A percentile compares a stretch with the other conserved stretches of the same genome.
Evolutionary conservation across 2,797 vertebrate genomes (phyloP).

Genomic region (Adelosebastes latens): DNA sequence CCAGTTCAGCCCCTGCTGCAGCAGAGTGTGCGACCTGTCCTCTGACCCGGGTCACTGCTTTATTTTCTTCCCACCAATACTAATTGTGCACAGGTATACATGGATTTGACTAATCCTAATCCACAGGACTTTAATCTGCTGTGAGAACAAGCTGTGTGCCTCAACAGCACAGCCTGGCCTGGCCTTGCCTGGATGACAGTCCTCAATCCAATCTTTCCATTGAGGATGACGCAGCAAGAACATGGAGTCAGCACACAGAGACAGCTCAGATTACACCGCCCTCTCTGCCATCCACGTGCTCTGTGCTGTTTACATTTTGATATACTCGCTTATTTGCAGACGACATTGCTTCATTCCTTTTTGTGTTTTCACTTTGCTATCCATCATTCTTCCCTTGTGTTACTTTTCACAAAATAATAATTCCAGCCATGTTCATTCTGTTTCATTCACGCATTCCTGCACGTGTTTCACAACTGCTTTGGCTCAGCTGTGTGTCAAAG

Average conservation of each 20-base stretch:
- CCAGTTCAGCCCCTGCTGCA: background rate
- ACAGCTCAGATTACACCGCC: background rate
- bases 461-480: background rate
- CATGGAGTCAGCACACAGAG: background rate
- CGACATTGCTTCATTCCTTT: background rate
- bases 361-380: background rate
- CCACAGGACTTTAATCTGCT: conserved; percentile 49
- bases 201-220: background rate
- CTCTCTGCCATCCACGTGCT: background rate
- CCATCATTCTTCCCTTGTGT: background rate
- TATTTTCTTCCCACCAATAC: background rate
- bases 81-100: conserved; percentile 6
- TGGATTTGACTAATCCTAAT: conserved; percentile 60
- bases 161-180: background rate
- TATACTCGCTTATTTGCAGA: background rate
- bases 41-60: conserved; percentile 21
- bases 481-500: too few species aligned
- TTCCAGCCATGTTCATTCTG: background rate
- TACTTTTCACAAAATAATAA: background rate
- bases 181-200: background rate
- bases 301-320: background rate
- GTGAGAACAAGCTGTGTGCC: conserved; percentile 39
- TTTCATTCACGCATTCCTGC: background rate
- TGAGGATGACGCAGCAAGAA: conserved; percentile 34
- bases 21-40: background rate